These are phyloP conservation scores for Melitaea cinxia DNA, from an alignment of 1,140 invertebrate species.

Conservation along the genomic window DNA sequence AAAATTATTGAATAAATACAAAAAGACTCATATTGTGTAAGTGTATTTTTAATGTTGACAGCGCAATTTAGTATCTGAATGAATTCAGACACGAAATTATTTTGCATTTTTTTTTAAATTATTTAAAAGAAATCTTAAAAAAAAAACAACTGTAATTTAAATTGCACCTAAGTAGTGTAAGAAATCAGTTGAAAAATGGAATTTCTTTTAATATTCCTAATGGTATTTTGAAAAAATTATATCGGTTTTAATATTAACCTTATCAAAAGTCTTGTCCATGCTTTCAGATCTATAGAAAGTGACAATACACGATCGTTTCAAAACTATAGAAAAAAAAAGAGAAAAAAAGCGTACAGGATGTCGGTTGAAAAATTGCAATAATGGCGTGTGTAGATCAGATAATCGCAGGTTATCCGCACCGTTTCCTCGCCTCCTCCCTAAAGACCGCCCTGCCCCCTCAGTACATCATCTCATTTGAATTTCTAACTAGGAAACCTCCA, in stretches of 20 bases:
- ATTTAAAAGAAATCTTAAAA: too few relatives aligned
- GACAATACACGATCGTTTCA: background rate
- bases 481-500: constrained; percentile 95
- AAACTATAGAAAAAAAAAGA: background rate
- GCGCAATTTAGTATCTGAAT: too few relatives aligned
- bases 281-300: background rate
- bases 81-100: too few relatives aligned
- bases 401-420: constrained; percentile 60
- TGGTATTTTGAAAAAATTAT: too few relatives aligned
- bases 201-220: too few relatives aligned
- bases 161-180: too few relatives aligned
- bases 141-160: too few relatives aligned
- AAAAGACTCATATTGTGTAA: too few relatives aligned
- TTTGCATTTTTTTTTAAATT: too few relatives aligned
- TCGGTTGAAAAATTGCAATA: constrained; percentile 38
- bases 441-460: constrained; percentile 57
- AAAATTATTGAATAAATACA: too few relatives aligned
- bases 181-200: too few relatives aligned
- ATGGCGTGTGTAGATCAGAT: constrained; percentile 51
- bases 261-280: background rate
- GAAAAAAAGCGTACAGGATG: constrained; percentile 9
- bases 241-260: background rate
- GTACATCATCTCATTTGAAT: constrained; percentile 93
- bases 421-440: constrained; percentile 62
- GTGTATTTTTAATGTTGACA: too few relatives aligned